phyloP scores from a whole-genome alignment of 2,113 vertebrate genomes.

The Catagonus wagneri region DNA sequence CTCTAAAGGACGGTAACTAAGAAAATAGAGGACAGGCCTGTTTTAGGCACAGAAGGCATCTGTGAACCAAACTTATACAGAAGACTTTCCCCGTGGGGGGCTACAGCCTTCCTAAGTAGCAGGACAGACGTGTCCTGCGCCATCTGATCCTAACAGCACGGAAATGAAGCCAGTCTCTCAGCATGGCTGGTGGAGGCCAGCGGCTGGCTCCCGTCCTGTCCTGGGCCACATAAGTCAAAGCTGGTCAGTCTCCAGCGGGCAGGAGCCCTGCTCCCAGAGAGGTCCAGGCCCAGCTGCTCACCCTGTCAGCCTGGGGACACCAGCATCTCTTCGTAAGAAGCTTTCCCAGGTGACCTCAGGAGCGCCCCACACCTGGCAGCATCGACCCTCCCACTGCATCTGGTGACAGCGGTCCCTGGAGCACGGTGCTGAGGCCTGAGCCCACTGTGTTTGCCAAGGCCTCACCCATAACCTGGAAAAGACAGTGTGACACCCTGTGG shows the following conservation, averaged over 20 bases:
- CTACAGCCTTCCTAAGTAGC: background rate
- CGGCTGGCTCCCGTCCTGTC: too few species aligned
- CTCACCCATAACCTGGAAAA: too few species aligned
- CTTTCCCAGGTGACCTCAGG: background rate
- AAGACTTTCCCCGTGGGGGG: background rate
- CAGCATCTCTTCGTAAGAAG: background rate
- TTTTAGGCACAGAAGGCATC: background rate
- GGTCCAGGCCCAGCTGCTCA: background rate
- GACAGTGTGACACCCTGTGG: background rate
- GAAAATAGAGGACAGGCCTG: background rate
- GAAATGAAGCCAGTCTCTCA: background rate
- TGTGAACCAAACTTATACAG: background rate
- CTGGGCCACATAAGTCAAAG: background rate
- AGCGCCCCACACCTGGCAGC: fast-evolving
- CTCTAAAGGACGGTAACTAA: background rate
- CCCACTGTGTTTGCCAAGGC: background rate
- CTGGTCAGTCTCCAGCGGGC: background rate
- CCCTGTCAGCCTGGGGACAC: background rate
- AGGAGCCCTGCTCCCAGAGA: background rate
- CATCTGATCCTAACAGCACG: background rate
- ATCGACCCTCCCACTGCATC: fast-evolving
- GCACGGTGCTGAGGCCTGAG: background rate
- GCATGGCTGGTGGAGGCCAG: background rate
- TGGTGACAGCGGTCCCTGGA: background rate
- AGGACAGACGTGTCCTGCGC: background rate